Evolutionary conservation across 1,140 invertebrate genomes (phyloP), one percentile per base, ranked within the genome.

Genomic region (Drosophila leontia): DNA sequence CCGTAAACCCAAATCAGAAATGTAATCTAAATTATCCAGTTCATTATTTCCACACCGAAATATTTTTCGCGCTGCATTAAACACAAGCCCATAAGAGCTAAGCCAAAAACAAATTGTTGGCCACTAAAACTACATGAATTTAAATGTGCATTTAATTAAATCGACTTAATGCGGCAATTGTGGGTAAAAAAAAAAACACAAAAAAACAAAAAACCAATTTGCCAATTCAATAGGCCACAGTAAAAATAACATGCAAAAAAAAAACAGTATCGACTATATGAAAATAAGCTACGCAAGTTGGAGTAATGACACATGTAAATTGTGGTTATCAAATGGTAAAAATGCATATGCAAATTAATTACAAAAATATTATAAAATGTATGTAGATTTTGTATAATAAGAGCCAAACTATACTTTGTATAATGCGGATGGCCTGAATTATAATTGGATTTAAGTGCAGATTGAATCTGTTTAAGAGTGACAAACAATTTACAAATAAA

Each of bases 121-220:
- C 32, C 58, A 48, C 69, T 56, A 35, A 70, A 61, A 61, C 35
- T 51, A 68, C 39, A 60, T 39, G 13, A 69, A 76, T 63, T 44
- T 34, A 77, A 70, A 70, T 78, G 41, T 59, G 53, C 23, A 62
- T 70, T 70, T 78, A 78, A 78, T 78, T 78, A 78, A 77, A 77
- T 47, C 37, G 39, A 62, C 51, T 62, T 74, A 72, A 75, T 74
- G 41, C 29, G 47, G 58, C 12, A 34, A 34, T 51, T 51, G 48
- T 45, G 37, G 17, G 13, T 32, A 1, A 48, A 48, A 32, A 72
- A 57, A 51, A 7, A 34, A 63, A 53, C 39, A 8, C 37, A 55
- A 63, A 29, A 37, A 56, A 35, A 37, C 15, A 47, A 37, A 70
- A 75, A 62, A 62, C 12, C 44, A 62, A 62, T 75, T 71, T 75